phyloP scores from a whole-genome alignment of 1,140 invertebrate genomes.

The Eriosoma lanigerum region DNA sequence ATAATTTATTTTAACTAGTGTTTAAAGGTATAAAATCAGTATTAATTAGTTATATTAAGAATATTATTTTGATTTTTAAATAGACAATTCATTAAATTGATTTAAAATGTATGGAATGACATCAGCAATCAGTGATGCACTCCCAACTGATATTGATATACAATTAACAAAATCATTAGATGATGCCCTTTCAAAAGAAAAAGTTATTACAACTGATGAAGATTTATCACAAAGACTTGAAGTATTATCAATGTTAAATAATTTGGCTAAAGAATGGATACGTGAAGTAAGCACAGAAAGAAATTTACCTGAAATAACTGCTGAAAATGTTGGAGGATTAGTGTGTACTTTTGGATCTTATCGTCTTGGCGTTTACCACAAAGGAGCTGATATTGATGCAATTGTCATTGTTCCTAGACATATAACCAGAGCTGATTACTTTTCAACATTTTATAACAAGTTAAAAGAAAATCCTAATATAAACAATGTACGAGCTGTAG shows the following conservation, averaged over 20 bases:
- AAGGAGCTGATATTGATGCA: slow-evolving; percentile 98
- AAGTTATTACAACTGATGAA: slow-evolving; percentile 87
- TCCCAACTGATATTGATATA: slow-evolving; percentile 82
- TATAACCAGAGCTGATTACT: slow-evolving; percentile 92
- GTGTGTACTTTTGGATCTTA: slow-evolving; percentile 99
- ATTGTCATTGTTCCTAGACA: slow-evolving; percentile 96
- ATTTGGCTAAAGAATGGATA: slow-evolving; percentile 90
- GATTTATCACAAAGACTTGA: slow-evolving; percentile 85
- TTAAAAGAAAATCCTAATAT: slow-evolving; percentile 87
- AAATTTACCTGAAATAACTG: slow-evolving; percentile 84
- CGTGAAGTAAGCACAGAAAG: slow-evolving; percentile 79
- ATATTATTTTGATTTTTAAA: slow-evolving; percentile 29
- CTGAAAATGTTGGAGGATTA: slow-evolving; percentile 90
- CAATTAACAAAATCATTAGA: slow-evolving; percentile 81
- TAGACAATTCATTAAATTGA: slow-evolving; percentile 2
- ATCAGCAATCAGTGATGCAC: slow-evolving; percentile 86
- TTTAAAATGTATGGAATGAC: slow-evolving; percentile 78
- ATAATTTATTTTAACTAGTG: slow-evolving; percentile 6
- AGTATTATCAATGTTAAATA: slow-evolving; percentile 77
- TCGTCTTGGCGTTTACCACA: slow-evolving; percentile 86
- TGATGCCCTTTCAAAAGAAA: slow-evolving; percentile 79
- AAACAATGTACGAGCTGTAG: slow-evolving; percentile 82
- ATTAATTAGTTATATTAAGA: not conserved
- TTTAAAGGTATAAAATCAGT: not conserved
- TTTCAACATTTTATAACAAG: slow-evolving; percentile 89